Evolutionary conservation across 2,797 vertebrate genomes (phyloP).

Genomic region (Champsocephalus esox): DNA sequence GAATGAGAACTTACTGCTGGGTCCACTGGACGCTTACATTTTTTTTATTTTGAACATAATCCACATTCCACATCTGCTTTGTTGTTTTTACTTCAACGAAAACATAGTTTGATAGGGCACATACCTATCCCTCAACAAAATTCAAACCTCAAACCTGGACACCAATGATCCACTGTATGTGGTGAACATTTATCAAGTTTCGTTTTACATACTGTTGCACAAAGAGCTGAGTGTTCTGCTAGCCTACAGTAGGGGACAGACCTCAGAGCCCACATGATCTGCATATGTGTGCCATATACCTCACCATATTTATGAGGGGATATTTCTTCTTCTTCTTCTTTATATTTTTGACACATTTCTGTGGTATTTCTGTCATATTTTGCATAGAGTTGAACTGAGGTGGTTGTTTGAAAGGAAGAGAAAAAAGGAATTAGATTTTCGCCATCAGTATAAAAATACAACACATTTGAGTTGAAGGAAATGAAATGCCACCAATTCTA

Average conservation of each 20-base stretch:
- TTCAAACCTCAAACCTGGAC: conserved; percentile 55
- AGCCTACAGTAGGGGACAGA: not conserved
- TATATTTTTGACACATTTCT: conserved; percentile 45
- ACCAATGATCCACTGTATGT: conserved; percentile 59
- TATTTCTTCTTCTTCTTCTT: conserved; percentile 47
- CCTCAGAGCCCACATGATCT: too few relatives aligned
- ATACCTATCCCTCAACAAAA: conserved; percentile 66
- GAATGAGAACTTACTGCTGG: conserved; percentile 18
- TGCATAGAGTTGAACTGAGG: conserved; percentile 42
- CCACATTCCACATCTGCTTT: not conserved
- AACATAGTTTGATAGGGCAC: conserved; percentile 47
- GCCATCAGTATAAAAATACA: conserved; percentile 14
- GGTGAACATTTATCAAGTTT: conserved; percentile 77
- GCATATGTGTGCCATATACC: not conserved
- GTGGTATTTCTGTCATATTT: conserved; percentile 26
- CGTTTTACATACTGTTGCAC: conserved; percentile 67
- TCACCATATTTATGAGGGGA: conserved; percentile 33
- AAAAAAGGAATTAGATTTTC: conserved; percentile 30
- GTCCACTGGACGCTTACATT: conserved; percentile 17
- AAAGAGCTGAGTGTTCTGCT: conserved; percentile 76
- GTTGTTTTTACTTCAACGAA: conserved; percentile 36
- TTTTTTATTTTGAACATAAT: conserved; percentile 33
- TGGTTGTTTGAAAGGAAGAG: conserved; percentile 19
- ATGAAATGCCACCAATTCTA: conserved; percentile 24
- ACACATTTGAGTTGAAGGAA: conserved; percentile 24